Evolutionary conservation across 2,113 vertebrate genomes (phyloP), one percentile per base, ranked within the genome.

Genomic region (Lepidothrix coronata): DNA sequence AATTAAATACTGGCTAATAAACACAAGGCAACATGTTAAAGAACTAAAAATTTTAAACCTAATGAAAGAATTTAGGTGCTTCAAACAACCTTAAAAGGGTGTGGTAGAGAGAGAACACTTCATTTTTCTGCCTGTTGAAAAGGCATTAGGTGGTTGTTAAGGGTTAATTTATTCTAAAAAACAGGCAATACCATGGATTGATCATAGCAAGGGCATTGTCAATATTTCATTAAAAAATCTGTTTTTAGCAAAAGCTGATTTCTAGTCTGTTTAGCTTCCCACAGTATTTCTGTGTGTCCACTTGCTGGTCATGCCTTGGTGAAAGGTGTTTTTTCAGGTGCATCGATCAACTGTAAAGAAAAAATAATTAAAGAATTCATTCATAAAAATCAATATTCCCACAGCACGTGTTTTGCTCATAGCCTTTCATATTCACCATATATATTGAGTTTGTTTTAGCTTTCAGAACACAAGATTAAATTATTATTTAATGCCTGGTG

Each of bases 171-270:
- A 14, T 33, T 31, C 23, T 55, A 52, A 83, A 65, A 49, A 49
- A 30, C 0, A 1, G 5, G 11, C 0, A 12, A 4, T 46, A 15
- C 8, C 11, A 3, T 21, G 22, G 22, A 11, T 24, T 11, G 28
- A 11, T n/a, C 46, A 41, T 1, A 35, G 37, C 4, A 39, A 20
- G 20, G 11, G 37, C 8, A 3, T 31, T 57, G n/a, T 31, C 24
- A 6, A 2, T 3, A 49, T 35, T 72, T 63, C 16, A 21, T 62
- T 73, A 54, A 33, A 19, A 67, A 55, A 71, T 58, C 23, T 84
- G 24, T 4, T 80, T 68, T 63, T 61, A 41, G 30, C 68, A 87
- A 8, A 71, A 73, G 8, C 21, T 31, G 6, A 39, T 74, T 73
- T 62, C 39, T 76, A 58, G n/a, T 22, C 28, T 35, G 48, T 55